phyloP scores from a whole-genome alignment of 2,888 invertebrate species.

The Unio pictorum region DNA sequence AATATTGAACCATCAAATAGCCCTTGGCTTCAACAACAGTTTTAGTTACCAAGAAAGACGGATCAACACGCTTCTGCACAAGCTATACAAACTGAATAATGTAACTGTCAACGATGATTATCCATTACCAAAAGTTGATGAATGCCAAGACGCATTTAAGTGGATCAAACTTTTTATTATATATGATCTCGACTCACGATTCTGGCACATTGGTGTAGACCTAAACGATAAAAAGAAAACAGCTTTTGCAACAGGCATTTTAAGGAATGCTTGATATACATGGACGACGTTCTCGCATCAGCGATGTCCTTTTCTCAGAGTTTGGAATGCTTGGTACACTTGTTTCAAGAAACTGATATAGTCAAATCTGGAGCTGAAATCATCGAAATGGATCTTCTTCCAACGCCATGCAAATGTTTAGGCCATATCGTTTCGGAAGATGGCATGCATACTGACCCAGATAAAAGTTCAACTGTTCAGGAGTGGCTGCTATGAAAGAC shows the following conservation, averaged over 20 bases:
- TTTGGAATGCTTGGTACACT: constrained; percentile 8
- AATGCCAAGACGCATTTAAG: constrained; percentile 3
- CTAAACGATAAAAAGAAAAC: neutral
- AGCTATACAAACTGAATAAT: neutral
- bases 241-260: neutral
- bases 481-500: constrained; percentile 17
- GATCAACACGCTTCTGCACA: neutral
- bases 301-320: neutral
- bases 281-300: neutral
- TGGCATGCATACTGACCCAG: too few relatives aligned
- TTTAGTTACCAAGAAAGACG: constrained; percentile 5
- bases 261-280: constrained; percentile 6
- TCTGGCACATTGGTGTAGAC: neutral
- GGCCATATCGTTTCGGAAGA: constrained; percentile 17
- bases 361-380: constrained; percentile 29
- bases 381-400: constrained; percentile 31
- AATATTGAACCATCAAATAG: constrained; percentile 8
- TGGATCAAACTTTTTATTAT: neutral
- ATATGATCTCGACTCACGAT: constrained; percentile 4
- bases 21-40: constrained; percentile 1
- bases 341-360: constrained; percentile 18
- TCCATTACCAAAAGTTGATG: constrained; percentile 3
- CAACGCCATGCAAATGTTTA: constrained; percentile 15
- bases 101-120: constrained; percentile 1
- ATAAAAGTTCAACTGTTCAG: too few relatives aligned